Evolutionary conservation across 2,888 invertebrate genomes (phyloP).

Genomic region (Plagodis dolabraria): DNA sequence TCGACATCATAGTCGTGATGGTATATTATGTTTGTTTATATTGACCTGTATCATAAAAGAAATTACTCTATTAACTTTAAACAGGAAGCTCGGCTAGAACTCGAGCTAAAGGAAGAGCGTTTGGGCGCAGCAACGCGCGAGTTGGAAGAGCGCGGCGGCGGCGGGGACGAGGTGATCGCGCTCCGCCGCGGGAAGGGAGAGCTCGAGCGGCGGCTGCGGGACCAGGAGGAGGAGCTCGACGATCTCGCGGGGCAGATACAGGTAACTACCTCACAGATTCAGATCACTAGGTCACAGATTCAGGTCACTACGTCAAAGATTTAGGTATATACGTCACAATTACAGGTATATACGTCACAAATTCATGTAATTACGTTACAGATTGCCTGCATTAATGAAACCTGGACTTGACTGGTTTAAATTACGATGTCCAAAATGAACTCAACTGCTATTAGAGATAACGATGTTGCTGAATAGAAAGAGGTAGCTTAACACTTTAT

Average conservation of each 20-base stretch:
- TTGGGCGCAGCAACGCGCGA: slow-evolving; percentile 91
- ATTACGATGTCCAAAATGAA: too few species aligned
- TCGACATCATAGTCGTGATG: too few species aligned
- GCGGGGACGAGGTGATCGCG: slow-evolving; percentile 93
- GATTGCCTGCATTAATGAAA: too few species aligned
- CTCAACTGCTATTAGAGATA: too few species aligned
- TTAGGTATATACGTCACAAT: too few species aligned
- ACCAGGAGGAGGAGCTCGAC: slow-evolving; percentile 97
- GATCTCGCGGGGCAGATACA: slow-evolving; percentile 96
- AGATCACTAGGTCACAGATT: too few species aligned
- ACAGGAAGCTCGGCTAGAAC: slow-evolving; percentile 93
- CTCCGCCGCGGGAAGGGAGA: slow-evolving; percentile 94
- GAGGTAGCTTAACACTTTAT: too few species aligned
- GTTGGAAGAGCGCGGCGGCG: slow-evolving; percentile 93
- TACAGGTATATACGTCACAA: slow-evolving; percentile 75
- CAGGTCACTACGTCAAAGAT: too few species aligned
- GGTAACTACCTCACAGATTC: slow-evolving; percentile 44
- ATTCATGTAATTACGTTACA: too few species aligned
- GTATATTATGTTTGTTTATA: background rate
- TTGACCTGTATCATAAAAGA: background rate
- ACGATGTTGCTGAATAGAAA: too few species aligned
- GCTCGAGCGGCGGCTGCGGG: slow-evolving; percentile 92
- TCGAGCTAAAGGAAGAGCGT: slow-evolving; percentile 95
- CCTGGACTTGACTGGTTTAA: too few species aligned
- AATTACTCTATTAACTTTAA: background rate